Conservation (phyloP, 1,140 invertebrate genomes). For the Hesperophylax magnus region DNA sequence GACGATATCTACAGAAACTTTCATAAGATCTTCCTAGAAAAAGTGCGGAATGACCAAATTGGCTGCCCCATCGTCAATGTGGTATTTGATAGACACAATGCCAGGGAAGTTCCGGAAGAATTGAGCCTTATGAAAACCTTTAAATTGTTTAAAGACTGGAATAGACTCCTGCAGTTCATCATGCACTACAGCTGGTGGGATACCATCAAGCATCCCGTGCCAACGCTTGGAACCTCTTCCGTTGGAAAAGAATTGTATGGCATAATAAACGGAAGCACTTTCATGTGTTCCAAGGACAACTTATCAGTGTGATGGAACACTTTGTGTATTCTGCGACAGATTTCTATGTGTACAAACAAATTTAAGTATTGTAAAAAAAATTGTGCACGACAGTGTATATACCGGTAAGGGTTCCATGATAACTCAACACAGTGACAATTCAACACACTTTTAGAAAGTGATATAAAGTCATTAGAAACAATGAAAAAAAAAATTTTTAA, state of each 20-base stretch:
- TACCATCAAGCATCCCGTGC: conserved; percentile 21
- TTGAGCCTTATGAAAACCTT: conserved; percentile 36
- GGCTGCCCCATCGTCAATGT: conserved; percentile 41
- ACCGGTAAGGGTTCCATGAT: no score
- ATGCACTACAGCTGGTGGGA: conserved; percentile 31
- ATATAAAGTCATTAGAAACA: no score
- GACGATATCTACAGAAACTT: conserved; percentile 47
- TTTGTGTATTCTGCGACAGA: neutral
- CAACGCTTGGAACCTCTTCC: neutral
- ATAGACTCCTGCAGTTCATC: conserved; percentile 25
- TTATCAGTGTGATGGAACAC: neutral
- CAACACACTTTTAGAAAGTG: no score
- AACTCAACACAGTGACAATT: no score
- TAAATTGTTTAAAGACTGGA: conserved; percentile 42
- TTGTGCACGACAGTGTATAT: no score
- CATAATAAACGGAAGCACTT: neutral
- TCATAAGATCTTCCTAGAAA: conserved; percentile 47
- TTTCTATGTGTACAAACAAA: no score
- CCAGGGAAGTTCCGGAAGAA: conserved; percentile 32
- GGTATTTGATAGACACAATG: conserved; percentile 40
- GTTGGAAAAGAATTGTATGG: neutral
- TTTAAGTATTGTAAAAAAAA: no score
- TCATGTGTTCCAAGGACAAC: neutral
- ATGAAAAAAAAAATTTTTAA: no score
- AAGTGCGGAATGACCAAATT: conserved; percentile 29